These are phyloP conservation scores for Ectobius pallidus DNA, from an alignment of 2,888 invertebrate genomes.

Conservation along the genomic window DNA sequence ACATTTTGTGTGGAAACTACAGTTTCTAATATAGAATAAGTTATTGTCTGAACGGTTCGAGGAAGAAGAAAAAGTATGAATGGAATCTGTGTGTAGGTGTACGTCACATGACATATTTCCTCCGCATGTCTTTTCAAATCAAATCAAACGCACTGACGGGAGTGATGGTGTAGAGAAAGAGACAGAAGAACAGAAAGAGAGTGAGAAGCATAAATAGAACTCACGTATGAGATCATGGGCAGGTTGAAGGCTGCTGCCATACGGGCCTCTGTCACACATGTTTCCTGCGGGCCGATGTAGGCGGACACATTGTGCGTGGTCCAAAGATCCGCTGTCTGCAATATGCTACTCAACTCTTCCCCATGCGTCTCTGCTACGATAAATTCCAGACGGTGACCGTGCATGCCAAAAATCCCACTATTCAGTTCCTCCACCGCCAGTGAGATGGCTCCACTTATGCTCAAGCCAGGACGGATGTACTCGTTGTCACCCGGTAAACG, in stretches of 20 bases:
- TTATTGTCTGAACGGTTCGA: too few species aligned
- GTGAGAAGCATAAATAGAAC: slow-evolving; percentile 54
- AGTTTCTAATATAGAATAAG: too few species aligned
- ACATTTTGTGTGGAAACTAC: too few species aligned
- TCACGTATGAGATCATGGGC: slow-evolving; percentile 96
- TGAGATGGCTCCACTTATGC: slow-evolving; percentile 83
- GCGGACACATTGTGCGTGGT: slow-evolving; percentile 77
- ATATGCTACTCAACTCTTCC: slow-evolving; percentile 84
- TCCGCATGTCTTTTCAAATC: too few species aligned
- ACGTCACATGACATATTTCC: too few species aligned
- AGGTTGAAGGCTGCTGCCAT: slow-evolving; percentile 94
- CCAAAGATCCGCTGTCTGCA: slow-evolving; percentile 84
- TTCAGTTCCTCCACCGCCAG: slow-evolving; percentile 75
- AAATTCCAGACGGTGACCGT: slow-evolving; percentile 78
- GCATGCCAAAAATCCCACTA: slow-evolving; percentile 57
- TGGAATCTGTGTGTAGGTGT: too few species aligned
- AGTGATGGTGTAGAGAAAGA: too few species aligned
- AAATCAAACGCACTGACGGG: too few species aligned
- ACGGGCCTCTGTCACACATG: slow-evolving; percentile 90
- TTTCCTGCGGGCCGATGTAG: slow-evolving; percentile 89
- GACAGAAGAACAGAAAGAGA: too few species aligned
- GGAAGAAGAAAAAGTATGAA: too few species aligned
- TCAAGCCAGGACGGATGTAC: slow-evolving; percentile 77
- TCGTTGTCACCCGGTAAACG: slow-evolving; percentile 76
- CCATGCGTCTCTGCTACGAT: slow-evolving; percentile 90